Percentiles rank a stretch among this genome's conserved stretches.
Conservation (phyloP, 2,113 vertebrate species). For the Aepyceros melampus region DNA sequence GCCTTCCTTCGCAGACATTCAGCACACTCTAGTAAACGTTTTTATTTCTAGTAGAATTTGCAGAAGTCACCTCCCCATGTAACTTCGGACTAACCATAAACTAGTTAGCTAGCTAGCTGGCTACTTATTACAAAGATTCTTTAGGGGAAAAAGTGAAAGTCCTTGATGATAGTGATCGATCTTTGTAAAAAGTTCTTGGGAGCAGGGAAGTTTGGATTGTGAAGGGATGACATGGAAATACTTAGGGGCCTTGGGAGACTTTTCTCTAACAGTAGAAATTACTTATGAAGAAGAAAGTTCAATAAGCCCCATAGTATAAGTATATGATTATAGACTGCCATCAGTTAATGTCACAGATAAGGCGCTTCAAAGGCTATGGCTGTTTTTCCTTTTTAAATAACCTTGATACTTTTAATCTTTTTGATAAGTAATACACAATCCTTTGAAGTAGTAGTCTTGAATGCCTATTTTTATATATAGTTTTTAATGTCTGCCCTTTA, state of each 20-base stretch:
- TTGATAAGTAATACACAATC: background rate
- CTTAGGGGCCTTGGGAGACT: background rate
- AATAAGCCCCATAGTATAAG: background rate
- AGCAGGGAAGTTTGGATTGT: background rate
- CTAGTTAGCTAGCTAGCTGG: background rate
- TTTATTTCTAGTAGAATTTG: background rate
- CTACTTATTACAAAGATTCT: background rate
- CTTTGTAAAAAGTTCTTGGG: background rate
- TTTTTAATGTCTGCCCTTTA: background rate
- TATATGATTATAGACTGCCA: background rate
- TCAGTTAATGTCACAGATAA: background rate
- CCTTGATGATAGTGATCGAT: background rate
- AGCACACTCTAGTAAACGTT: background rate
- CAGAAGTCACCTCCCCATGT: background rate
- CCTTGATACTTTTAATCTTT: conserved; percentile 29
- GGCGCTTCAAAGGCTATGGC: background rate
- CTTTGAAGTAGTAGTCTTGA: conserved; percentile 10
- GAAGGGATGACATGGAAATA: background rate
- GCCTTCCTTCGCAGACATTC: background rate
- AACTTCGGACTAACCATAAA: background rate
- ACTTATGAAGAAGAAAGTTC: background rate
- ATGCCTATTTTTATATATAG: background rate
- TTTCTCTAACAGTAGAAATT: background rate
- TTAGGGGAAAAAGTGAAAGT: background rate
- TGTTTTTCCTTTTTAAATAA: conserved; percentile 9